Percentiles rank a stretch among this genome's conserved stretches.
phyloP scores from a whole-genome alignment of 2,113 vertebrate genomes.

The Ginglymostoma cirratum region DNA sequence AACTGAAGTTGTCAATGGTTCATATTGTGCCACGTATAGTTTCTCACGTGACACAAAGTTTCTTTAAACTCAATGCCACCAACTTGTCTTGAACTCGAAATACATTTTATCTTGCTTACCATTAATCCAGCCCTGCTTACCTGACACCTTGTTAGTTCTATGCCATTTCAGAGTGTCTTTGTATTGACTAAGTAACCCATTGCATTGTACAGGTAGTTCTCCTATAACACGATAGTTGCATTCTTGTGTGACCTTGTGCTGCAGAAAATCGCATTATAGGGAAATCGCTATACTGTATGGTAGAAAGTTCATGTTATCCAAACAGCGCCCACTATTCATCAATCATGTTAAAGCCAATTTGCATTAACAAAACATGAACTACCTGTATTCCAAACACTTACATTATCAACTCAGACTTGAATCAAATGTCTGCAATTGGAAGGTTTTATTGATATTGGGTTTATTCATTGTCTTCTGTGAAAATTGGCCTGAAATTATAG shows the following conservation, averaged over 20 bases:
- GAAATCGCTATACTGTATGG: too few relatives aligned
- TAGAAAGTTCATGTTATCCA: too few relatives aligned
- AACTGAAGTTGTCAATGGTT: not conserved
- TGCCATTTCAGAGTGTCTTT: not conserved
- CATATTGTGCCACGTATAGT: not conserved
- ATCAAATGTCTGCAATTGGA: not conserved
- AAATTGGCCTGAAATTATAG: not conserved
- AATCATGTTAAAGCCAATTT: too few relatives aligned
- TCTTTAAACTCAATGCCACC: not conserved
- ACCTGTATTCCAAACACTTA: not conserved
- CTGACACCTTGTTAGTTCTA: not conserved
- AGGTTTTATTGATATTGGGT: not conserved
- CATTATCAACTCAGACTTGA: not conserved
- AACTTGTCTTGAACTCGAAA: not conserved
- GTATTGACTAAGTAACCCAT: not conserved
- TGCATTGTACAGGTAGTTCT: not conserved
- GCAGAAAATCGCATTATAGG: too few relatives aligned
- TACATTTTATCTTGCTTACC: not conserved
- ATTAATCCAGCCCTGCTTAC: not conserved
- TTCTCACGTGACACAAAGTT: not conserved
- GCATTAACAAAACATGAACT: too few relatives aligned
- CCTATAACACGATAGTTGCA: too few relatives aligned
- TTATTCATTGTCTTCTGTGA: not conserved
- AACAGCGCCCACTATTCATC: too few relatives aligned
- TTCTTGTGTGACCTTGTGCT: too few relatives aligned